Base-by-base conservation (phyloP, 1,140 invertebrate genomes). In the Lanistes nyassanus region DNA sequence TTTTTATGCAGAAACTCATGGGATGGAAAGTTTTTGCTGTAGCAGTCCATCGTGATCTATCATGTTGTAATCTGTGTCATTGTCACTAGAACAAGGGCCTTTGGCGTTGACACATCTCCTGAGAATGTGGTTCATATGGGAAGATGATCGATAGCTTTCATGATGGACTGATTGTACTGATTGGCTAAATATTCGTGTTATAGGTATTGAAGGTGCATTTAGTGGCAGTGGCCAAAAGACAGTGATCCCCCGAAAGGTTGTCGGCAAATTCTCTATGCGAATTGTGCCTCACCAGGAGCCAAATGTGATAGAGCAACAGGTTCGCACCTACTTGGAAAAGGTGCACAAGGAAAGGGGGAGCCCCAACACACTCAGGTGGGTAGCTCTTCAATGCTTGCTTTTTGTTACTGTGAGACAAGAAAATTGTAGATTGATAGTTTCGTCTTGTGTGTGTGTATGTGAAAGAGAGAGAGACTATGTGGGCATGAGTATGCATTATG, bases 201-300 rank as follows among this genome's bases (percentile, higher is more conserved):
- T 76, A 90, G 90, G 91, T 66, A 97, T 98, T 85, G 92, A 94
- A 92, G 96, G 97, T 67, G 97, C 97, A 21, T 98, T 98, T 84
- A 94, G 93, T 88, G 97, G 96, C 79, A 91, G 94, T 26, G 98
- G 98, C 62, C 92, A 93, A 39, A 99, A 99, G 87, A 98, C 97
- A 75, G 97, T 99, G 0, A 99, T 99, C 83, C 97, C 97, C 3
- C 74, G 83, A 2, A 98, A 97, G 89, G 97, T 99, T 0, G 94
- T 93, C 84, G 97, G 97, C 42, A 99, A 99, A 89, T 99, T 99
- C 88, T 98, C 97, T 0, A 94, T 99, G 80, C 92, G 98, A 79
- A 92, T 98, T 81, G 97, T 99, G 0, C 97, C 97, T 1, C 91
- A 98, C 86, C 96, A 98, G 91, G 92, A 93, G 56, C 95, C 96